Conservation (phyloP, 2,888 invertebrate genomes). For the Eupithecia tripunctaria region DNA sequence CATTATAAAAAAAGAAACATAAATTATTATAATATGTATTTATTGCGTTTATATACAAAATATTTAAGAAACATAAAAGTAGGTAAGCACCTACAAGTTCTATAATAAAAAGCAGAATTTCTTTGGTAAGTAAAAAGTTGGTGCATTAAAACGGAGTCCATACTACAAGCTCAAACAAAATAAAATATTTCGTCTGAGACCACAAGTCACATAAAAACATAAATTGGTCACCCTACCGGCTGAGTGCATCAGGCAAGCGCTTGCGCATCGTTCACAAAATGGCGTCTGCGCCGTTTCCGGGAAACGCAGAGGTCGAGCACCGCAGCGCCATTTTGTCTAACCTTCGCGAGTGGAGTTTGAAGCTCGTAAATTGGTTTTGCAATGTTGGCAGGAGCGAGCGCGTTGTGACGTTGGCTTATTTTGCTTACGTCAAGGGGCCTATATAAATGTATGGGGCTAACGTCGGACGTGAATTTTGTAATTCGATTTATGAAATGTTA, state of each 20-base stretch:
- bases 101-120: too few relatives aligned
- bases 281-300: constrained; percentile 62
- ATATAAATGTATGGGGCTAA: background rate
- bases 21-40: too few relatives aligned
- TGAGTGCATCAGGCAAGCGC: constrained; percentile 36
- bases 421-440: background rate
- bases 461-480: background rate
- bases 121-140: background rate
- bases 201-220: background rate
- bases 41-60: too few relatives aligned
- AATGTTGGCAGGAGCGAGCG: constrained; percentile 21
- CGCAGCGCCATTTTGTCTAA: constrained; percentile 40
- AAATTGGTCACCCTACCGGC: constrained; percentile 37
- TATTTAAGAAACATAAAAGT: too few relatives aligned
- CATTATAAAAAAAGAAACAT: background rate
- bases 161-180: too few relatives aligned
- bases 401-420: constrained; percentile 10
- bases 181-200: too few relatives aligned
- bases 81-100: background rate
- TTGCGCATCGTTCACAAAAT: constrained; percentile 50
- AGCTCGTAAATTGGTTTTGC: constrained; percentile 23
- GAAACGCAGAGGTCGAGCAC: constrained; percentile 59
- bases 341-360: constrained; percentile 18
- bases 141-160: background rate
- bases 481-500: background rate